phyloP scores from a whole-genome alignment of 2,888 invertebrate species.

The Strigamia transsilvanica region DNA sequence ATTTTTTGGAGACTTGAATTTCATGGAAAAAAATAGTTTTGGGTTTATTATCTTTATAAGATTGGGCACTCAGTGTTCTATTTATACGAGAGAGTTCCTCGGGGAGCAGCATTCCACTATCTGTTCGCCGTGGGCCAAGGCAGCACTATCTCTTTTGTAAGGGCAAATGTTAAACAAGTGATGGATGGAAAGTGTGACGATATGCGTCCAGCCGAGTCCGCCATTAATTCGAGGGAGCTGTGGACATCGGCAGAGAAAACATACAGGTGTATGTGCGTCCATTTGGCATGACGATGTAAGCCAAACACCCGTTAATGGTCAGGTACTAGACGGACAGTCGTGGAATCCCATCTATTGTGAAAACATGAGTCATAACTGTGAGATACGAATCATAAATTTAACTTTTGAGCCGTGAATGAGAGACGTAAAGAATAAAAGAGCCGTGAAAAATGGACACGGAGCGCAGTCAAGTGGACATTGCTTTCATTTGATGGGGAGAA shows the following conservation, averaged over 20 bases:
- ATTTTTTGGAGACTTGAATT: neutral
- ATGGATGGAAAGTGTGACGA: conserved; percentile 48
- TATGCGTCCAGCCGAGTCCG: conserved; percentile 29
- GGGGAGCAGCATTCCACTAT: conserved; percentile 10
- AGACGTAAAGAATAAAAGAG: conserved; percentile 27
- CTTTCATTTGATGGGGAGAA: neutral
- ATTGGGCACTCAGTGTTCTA: conserved; percentile 1
- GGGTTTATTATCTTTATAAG: conserved; percentile 14
- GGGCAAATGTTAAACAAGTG: conserved; percentile 47
- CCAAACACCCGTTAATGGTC: neutral
- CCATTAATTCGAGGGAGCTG: conserved; percentile 17
- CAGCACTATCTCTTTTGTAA: conserved; percentile 37
- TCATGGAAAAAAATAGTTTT: neutral
- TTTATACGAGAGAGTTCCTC: conserved; percentile 16
- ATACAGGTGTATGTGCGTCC: neutral
- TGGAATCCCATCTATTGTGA: conserved; percentile 45
- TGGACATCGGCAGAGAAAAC: neutral
- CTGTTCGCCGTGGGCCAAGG: conserved; percentile 29
- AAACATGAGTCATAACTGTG: conserved; percentile 24
- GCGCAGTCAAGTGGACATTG: conserved; percentile 27
- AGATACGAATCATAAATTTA: conserved; percentile 14
- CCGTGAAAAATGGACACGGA: conserved; percentile 42
- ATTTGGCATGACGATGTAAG: conserved; percentile 1
- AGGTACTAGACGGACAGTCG: neutral
- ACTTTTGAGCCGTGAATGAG: conserved; percentile 33